Base-by-base conservation (phyloP, 2,888 invertebrate species). In the Campoplex nolae region DNA sequence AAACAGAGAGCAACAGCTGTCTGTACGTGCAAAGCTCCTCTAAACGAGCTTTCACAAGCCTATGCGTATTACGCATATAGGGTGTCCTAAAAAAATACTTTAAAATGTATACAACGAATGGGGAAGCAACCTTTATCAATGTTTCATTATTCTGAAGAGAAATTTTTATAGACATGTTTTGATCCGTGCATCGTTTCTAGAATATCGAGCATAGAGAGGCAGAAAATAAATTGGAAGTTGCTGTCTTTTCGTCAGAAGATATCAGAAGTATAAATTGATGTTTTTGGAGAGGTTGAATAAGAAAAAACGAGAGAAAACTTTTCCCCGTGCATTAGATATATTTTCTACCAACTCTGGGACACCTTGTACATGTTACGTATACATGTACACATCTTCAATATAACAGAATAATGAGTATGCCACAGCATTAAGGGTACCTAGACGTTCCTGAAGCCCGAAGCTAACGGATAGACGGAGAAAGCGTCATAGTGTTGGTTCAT, bases 401-500 rank as follows among this genome's bases (percentile, higher is more conserved):
- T 3, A 67, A 54, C 58, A 56, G 45, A 78, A 78, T 35, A 38
- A 68, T 78, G 78, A 42, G 77, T 67, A 54, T 38, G 45, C 62
- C 45, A 38, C 51, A 67, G 51, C 51, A 23, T 67, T 51, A 51
- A 51, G 67, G 67, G 38, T 35, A 56, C 67, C 90, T 89, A 89
- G 90, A 91, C 90, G 88, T 89, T 85, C 90, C 85, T 90, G 90
- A 92, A 92, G 92, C 92, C 88, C 88, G 84, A 77, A 75, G 70
- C 54, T 62, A 86, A 77, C 68, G 77, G 86, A 87, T 76, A 85
- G 83, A 83, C 70, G 80, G 85, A 81, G 77, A 67, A 48, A 65
- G 92, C 90, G 90, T 91, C 90, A n/a, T n/a, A 92, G 89, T 91
- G 90, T 88, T 89, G 92, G 92, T 93, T 93, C 93, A 93, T 93